A percentile compares a stretch with the other conserved stretches of the same genome.
phyloP scores from a whole-genome alignment of 2,113 vertebrate species.

The Limanda limanda region DNA sequence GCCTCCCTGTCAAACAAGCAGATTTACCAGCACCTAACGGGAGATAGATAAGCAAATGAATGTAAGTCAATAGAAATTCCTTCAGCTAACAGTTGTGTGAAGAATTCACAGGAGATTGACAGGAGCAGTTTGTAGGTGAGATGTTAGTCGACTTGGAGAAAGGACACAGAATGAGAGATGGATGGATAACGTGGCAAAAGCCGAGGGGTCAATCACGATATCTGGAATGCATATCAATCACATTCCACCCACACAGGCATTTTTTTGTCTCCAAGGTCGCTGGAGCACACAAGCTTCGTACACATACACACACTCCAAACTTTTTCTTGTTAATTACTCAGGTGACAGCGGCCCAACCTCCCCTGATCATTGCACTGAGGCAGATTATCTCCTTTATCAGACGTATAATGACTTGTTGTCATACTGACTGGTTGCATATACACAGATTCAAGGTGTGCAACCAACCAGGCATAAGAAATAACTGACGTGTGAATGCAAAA shows the following conservation, averaged over 20 bases:
- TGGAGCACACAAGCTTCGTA: slow-evolving; percentile 14
- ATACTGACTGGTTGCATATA: slow-evolving; percentile 7
- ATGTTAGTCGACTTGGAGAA: slow-evolving; percentile 22
- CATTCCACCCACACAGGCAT: slow-evolving; percentile 51
- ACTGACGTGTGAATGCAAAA: slow-evolving; percentile 24
- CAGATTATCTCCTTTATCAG: slow-evolving; percentile 49
- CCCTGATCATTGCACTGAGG: slow-evolving; percentile 35
- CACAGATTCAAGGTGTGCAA: neutral
- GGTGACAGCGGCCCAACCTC: slow-evolving; percentile 44
- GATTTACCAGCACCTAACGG: neutral
- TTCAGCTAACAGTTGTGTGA: slow-evolving; percentile 3
- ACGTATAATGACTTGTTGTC: slow-evolving; percentile 46
- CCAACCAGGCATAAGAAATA: neutral
- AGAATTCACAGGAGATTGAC: neutral
- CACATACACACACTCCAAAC: slow-evolving; percentile 28
- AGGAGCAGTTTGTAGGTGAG: neutral
- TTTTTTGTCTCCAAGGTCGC: slow-evolving; percentile 68
- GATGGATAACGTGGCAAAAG: slow-evolving; percentile 41
- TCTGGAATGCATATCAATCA: slow-evolving; percentile 71
- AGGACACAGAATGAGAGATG: slow-evolving; percentile 46
- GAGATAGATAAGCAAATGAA: neutral
- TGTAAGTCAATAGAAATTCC: neutral
- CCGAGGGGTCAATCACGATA: slow-evolving; percentile 53
- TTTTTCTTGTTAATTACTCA: slow-evolving; percentile 60
- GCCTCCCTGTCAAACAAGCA: neutral